Base-by-base conservation (phyloP, 2,797 vertebrate species). In the Betta splendens region DNA sequence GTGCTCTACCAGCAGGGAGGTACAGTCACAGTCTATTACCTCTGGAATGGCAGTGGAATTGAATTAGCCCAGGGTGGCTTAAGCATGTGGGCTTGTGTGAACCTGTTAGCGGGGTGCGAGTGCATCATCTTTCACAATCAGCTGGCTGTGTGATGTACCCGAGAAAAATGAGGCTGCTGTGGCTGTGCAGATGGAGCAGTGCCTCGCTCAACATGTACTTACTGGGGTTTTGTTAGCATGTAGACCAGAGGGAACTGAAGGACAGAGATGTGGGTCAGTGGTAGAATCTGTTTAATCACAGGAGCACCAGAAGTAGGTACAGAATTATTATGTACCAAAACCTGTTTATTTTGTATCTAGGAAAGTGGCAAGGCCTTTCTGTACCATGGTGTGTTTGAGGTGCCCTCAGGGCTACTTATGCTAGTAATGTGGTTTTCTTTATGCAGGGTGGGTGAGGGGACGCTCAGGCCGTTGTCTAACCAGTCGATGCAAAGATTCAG, bases 71-170 rank as follows among this genome's bases (percentile, higher is more conserved):
- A 72, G 75, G 79, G 83, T 83, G 87, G 81, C 78, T 79, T 80
- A 64, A 86, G 77, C 85, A 89, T 87, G 80, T 84, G 85, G 83
- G 83, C 75, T 76, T 64, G 73, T 73, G 84, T 74, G 85, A 87
- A 86, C 75, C 85, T 85, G 86, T 86, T 85, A 87, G 69, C 58
- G 23, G 75, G 77, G 71, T 79, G 82, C 62, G 65, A 86, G 83
- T 61, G 80, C 81, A 76, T 85, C 86, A 85, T 87, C 83, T 81
- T 84, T 87, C 85, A 82, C 85, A 85, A 79, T 82, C 81, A 77
- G 71, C 80, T 64, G 80, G 23, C 71, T 77, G 77, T 77, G 81
- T 39, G 75, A 82, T 84, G 80, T 83, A 46, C 69, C 67, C 58
- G 53, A 69, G 53, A 83, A 70, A 83, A 69, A 74, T 37, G 42